Evolutionary conservation across 2,797 vertebrate species (phyloP), one percentile per base, ranked within the genome.

Genomic region (Botia kubotai): DNA sequence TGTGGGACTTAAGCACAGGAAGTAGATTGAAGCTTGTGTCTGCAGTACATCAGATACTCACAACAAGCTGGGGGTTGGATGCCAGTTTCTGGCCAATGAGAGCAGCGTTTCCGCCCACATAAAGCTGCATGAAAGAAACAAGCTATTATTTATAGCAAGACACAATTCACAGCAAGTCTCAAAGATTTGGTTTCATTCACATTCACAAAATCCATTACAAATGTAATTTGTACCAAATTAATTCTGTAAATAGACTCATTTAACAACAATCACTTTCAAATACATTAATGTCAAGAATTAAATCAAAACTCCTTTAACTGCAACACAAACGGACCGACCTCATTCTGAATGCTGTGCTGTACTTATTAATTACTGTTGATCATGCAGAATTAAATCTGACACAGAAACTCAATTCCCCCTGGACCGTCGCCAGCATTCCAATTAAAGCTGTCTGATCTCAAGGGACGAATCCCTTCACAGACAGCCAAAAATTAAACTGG

Each of bases 51-150:
- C 33, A 6, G 8, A 73, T 76, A 81, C 83, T 16, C 93, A 99
- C 98, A 96, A 94, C 95, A 57, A 97, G 83, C 79, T 97, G 93
- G 68, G 96, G 91, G 80, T 97, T 94, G 68, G 93, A 86, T 0
- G 97, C 97, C 2, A 99, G 91, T 90, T 97, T 99, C 94, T 99
- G 97, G 79, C 96, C 96, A 72, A 99, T 99, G 67, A 99, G 95
- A 88, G 98, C 98, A 72, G 98, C 98, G n/a, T 99, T 99, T 86
- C 98, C 98, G 88, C 98, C 98, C 14, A 98, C 97, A 0, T 97
- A 99, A 46, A 98, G 91, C 98, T 99, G 91, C 4, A 94, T 91
- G 70, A 89, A 17, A 73, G 55, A 58, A 75, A 75, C 83, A 57
- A 58, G 1, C 17, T 8, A 33, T 17, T 29, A 29, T 3, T 33